Evolutionary conservation across 2,797 vertebrate genomes (phyloP).

Genomic region (Potorous gilbertii): DNA sequence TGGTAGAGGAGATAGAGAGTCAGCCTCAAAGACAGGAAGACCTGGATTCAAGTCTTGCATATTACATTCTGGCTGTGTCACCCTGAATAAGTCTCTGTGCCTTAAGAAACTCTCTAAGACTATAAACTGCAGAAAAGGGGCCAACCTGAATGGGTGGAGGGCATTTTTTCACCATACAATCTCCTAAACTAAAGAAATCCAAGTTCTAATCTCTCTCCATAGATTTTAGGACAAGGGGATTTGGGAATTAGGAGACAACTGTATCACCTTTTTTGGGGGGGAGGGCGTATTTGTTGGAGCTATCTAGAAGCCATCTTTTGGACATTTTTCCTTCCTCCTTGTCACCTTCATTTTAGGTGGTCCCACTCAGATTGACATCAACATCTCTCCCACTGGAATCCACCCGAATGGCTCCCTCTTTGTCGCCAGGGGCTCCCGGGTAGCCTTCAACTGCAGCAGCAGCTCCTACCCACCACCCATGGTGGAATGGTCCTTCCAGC

Average conservation of each 20-base stretch:
- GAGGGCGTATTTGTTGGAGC: not conserved
- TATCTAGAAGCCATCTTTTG: not conserved
- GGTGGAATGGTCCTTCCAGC: constrained; percentile 84
- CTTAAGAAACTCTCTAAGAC: not conserved
- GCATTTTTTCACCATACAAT: not conserved
- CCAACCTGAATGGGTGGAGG: not conserved
- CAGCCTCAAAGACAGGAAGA: not conserved
- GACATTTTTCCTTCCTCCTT: not conserved
- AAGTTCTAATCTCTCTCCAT: not conserved
- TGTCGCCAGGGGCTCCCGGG: constrained; percentile 57
- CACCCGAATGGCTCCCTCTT: constrained; percentile 86
- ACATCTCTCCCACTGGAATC: constrained; percentile 64
- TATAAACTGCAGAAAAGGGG: not conserved
- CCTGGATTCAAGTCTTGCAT: not conserved
- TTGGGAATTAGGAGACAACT: not conserved
- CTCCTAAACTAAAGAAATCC: not conserved
- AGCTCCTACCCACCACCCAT: constrained; percentile 77
- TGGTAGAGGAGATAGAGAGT: not conserved
- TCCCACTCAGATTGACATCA: constrained; percentile 76
- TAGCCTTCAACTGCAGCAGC: constrained; percentile 85
- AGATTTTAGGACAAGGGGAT: not conserved
- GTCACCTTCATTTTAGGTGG: constrained; percentile 79
- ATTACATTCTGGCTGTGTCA: not conserved
- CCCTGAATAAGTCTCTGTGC: not conserved
- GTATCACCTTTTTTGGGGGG: not conserved